These are phyloP conservation scores for Ciconia stormi DNA, from an alignment of 2,113 vertebrate species.

Conservation along the genomic window DNA sequence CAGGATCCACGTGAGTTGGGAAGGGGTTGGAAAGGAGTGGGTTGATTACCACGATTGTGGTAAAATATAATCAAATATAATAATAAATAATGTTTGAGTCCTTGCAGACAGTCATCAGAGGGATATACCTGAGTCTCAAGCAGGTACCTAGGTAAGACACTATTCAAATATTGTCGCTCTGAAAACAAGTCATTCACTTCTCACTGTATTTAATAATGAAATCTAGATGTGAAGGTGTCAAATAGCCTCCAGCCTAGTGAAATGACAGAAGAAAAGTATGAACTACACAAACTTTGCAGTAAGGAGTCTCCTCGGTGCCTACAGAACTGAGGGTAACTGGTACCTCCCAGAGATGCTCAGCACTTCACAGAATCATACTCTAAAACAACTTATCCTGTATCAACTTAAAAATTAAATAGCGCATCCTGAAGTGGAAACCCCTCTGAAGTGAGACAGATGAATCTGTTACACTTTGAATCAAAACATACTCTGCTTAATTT, in stretches of 20 bases:
- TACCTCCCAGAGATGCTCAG: neutral
- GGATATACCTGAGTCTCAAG: neutral
- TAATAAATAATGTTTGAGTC: neutral
- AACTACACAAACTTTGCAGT: neutral
- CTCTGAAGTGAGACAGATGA: neutral
- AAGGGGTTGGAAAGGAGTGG: neutral
- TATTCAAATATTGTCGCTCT: neutral
- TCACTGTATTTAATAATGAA: neutral
- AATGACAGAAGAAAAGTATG: neutral
- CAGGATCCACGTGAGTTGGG: neutral
- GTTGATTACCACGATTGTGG: rapidly evolving
- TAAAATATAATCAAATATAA: neutral
- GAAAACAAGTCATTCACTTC: neutral
- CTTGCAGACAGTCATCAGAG: neutral
- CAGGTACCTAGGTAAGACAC: neutral
- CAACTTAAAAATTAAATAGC: neutral
- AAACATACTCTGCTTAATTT: neutral
- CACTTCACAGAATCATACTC: neutral
- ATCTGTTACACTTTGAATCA: neutral
- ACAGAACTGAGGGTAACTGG: neutral
- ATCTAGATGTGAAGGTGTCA: neutral
- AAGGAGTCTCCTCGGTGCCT: neutral
- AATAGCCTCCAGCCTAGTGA: neutral
- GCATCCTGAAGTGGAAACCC: neutral
- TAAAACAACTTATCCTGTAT: neutral